Evolutionary conservation across 2,113 vertebrate genomes (phyloP).

Genomic region (Thunnus maccoyii): DNA sequence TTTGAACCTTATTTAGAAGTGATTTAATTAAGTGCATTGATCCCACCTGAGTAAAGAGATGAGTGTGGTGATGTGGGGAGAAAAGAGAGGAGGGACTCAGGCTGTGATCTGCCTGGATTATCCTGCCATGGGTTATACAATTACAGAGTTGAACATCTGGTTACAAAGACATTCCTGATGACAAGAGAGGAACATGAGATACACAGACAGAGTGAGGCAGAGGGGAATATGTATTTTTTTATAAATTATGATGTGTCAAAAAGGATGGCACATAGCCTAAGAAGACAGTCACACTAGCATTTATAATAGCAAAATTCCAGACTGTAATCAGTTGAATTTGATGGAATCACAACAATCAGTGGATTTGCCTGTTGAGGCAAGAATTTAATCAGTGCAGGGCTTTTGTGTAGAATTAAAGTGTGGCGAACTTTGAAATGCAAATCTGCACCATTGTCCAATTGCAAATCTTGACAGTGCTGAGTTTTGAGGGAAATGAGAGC

Average conservation of each 20-base stretch:
- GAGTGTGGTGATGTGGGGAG: not conserved
- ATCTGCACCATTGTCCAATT: not conserved
- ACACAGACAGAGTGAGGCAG: not conserved
- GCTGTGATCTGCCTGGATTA: constrained; percentile 31
- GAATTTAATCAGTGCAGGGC: not conserved
- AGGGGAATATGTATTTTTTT: not conserved
- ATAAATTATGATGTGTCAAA: not conserved
- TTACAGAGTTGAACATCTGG: constrained; percentile 68
- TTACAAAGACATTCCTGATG: constrained; percentile 44
- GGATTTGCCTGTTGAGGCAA: too few relatives aligned
- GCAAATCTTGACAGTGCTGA: not conserved
- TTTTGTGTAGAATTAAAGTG: not conserved
- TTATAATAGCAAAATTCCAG: not conserved
- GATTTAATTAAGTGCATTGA: not conserved
- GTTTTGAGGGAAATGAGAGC: not conserved
- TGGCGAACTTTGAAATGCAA: not conserved
- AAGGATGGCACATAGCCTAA: not conserved
- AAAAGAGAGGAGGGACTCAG: not conserved
- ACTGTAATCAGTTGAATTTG: not conserved
- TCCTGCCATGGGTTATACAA: constrained; percentile 19
- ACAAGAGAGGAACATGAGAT: constrained; percentile 2
- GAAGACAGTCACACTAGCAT: not conserved
- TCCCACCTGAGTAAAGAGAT: constrained; percentile 4
- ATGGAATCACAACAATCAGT: too few relatives aligned
- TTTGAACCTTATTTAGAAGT: not conserved